Percentiles rank a stretch among this genome's conserved stretches.
Evolutionary conservation across 1,140 invertebrate species (phyloP).

Genomic region (Trinorchestia longiramus): DNA sequence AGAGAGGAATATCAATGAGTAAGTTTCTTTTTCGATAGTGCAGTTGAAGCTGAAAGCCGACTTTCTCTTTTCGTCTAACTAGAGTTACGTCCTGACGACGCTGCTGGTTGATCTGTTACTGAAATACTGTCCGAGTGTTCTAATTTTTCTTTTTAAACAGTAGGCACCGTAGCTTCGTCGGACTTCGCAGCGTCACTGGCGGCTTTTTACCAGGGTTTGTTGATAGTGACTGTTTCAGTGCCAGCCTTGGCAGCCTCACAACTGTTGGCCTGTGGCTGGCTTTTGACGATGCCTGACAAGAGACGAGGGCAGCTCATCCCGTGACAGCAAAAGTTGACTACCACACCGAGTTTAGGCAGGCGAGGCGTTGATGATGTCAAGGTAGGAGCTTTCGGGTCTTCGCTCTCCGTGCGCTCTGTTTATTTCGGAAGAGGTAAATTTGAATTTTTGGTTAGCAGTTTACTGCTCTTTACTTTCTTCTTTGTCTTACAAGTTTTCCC

Average conservation of each 20-base stretch:
- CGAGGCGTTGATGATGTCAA: not conserved
- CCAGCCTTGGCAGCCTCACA: not conserved
- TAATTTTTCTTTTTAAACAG: not conserved
- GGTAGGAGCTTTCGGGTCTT: not conserved
- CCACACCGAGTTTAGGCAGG: not conserved
- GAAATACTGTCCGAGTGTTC: not conserved
- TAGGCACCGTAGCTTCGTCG: not conserved
- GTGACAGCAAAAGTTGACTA: constrained; percentile 31
- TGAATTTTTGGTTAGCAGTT: not conserved
- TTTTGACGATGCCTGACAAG: not conserved
- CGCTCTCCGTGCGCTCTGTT: not conserved
- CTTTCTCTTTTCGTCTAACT: not conserved
- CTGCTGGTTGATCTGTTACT: not conserved
- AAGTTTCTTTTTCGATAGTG: not conserved
- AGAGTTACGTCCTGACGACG: not conserved
- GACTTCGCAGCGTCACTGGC: not conserved
- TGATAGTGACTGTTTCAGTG: not conserved
- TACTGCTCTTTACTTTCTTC: not conserved
- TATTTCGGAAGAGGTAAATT: not conserved
- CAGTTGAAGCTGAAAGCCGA: not conserved
- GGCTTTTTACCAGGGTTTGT: not conserved
- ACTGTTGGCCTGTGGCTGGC: not conserved
- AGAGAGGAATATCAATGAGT: not conserved
- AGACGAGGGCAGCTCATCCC: constrained; percentile 31
- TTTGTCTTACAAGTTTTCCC: not conserved